phyloP scores from a whole-genome alignment of 1,140 invertebrate genomes.

The Musca domestica region DNA sequence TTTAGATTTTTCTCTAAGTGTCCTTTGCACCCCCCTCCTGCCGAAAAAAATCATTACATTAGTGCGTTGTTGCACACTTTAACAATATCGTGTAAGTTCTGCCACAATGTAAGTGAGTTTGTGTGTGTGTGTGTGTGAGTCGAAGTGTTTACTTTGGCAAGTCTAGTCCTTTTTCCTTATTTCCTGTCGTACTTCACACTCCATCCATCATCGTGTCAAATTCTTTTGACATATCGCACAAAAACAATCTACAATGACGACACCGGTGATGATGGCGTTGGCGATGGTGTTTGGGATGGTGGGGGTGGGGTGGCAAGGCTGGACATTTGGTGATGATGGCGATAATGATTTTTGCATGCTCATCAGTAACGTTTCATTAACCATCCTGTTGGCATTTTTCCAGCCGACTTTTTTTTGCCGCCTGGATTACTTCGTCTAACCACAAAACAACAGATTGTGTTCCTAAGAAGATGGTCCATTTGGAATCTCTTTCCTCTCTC shows the following conservation, averaged over 20 bases:
- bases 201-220: conserved; percentile 18
- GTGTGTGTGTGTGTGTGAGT: background rate
- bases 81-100: no score
- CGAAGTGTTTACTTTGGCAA: background rate
- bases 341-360: conserved; percentile 11
- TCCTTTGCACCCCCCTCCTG: no score
- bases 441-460: background rate
- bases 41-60: no score
- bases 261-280: background rate
- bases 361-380: conserved; percentile 21
- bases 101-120: no score
- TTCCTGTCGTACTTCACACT: conserved; percentile 13
- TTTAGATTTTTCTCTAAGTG: no score
- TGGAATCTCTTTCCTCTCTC: no score
- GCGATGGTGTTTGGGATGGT: background rate
- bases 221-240: conserved; percentile 14
- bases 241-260: conserved; percentile 10
- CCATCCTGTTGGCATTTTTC: background rate
- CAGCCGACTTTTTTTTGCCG: background rate
- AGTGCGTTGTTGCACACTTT: no score
- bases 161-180: background rate
- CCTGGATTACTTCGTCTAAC: background rate
- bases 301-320: background rate
- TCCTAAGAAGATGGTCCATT: no score
- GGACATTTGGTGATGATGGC: background rate